Evolutionary conservation across 2,113 vertebrate genomes (phyloP), one percentile per base, ranked within the genome.

Genomic region (Camelus dromedarius): DNA sequence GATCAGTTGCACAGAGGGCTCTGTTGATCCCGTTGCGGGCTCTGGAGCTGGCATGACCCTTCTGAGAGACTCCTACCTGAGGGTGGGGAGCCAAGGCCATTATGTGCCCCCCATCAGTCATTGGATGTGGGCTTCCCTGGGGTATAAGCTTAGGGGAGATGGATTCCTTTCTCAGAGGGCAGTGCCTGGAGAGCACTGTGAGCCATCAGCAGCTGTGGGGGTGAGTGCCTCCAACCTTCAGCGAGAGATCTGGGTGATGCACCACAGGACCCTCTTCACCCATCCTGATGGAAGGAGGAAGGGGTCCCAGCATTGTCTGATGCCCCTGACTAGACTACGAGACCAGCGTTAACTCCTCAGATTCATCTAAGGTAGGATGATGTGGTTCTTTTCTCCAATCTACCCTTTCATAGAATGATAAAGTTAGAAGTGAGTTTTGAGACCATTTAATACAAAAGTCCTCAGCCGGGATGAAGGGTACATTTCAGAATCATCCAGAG

Each of bases 221-320:
- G 18, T 5, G 58, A 32, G 20, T 13, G 12, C 54, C 60, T 77
- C 30, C 8, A 32, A 35, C 56, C 28, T 35, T 28, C 54, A 56
- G 26, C 4, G 80, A 46, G 18, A 56, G 6, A 10, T 14, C 32
- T 75, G 42, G 9, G 28, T 56, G 56, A 66, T 12, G 18, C 0
- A 2, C 7, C 4, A 19, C 3, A 2, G 46, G 4, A 58, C 38
- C 12, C 66, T 5, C 0, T 1, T 35, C 5, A 2, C 30, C 79
- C 14, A 48, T 13, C 4, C 0, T 0, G 5, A 20, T 0, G 22
- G 81, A 30, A 46, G 66, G 22, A 10, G 35, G 48, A 94, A 83
- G n/a, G 48, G 13, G 30, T 26, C 52, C 28, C 26, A 2, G 11
- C 2, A 18, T 11, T 14, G 38, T 56, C 62, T 9, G 12, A 46